Conservation (phyloP, 2,888 invertebrate species). For the Sialis lutaria region DNA sequence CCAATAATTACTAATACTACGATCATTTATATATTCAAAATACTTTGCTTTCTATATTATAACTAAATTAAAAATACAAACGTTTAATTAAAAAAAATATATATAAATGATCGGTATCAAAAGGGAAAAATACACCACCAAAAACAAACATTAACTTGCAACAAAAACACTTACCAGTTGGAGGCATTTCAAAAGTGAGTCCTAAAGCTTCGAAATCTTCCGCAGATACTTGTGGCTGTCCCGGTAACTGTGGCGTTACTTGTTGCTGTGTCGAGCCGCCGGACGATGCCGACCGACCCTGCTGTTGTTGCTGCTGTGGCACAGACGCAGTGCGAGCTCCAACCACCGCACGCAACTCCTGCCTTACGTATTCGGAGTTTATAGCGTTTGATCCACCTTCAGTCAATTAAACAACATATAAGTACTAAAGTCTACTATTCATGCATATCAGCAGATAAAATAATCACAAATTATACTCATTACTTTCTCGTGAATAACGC, state of each 20-base stretch:
- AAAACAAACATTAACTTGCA: too few relatives aligned
- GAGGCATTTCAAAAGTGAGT: constrained; percentile 49
- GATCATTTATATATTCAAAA: too few relatives aligned
- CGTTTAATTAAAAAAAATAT: too few relatives aligned
- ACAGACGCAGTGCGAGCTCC: constrained; percentile 53
- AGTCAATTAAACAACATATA: neutral
- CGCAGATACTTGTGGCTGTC: constrained; percentile 26
- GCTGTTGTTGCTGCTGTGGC: constrained; percentile 18
- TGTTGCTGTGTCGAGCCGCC: neutral
- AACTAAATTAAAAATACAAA: too few relatives aligned
- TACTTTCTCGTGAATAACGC: too few relatives aligned
- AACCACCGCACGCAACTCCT: constrained; percentile 77
- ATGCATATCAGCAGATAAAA: too few relatives aligned
- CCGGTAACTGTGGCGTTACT: neutral
- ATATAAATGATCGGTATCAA: too few relatives aligned
- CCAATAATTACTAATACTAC: too few relatives aligned
- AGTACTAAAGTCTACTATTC: too few relatives aligned
- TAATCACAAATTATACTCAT: too few relatives aligned
- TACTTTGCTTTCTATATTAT: too few relatives aligned
- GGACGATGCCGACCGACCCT: constrained; percentile 21
- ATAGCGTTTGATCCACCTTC: constrained; percentile 24
- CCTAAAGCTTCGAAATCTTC: constrained; percentile 53
- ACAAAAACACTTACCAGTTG: constrained; percentile 31
- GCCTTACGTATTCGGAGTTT: constrained; percentile 72
- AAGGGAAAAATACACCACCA: too few relatives aligned